Percentiles rank a stretch among this genome's conserved stretches.
Evolutionary conservation across 2,113 vertebrate species (phyloP).

Genomic region (Sceloporus tristichus): DNA sequence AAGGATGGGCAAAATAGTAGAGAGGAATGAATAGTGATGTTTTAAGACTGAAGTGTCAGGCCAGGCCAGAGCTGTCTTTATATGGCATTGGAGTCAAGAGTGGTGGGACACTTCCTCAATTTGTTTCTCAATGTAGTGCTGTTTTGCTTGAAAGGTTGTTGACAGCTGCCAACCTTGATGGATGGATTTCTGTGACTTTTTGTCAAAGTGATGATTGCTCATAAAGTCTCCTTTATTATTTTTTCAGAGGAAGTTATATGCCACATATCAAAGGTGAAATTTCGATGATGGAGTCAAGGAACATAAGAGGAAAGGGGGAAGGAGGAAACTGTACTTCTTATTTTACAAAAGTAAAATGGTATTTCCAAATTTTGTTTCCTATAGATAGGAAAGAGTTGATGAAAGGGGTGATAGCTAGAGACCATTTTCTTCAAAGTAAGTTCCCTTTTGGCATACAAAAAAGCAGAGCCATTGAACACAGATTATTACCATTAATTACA

Average conservation of each 20-base stretch:
- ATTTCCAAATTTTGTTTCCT: conserved; percentile 48
- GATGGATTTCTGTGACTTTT: conserved; percentile 76
- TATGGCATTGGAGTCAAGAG: conserved; percentile 51
- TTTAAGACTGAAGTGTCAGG: not conserved
- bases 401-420: not conserved
- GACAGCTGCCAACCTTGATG: conserved; percentile 72
- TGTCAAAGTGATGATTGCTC: conserved; percentile 77
- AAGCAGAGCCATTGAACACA: no score
- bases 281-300: conserved; percentile 51
- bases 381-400: not conserved
- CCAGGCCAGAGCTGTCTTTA: conserved; percentile 35
- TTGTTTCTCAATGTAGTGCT: conserved; percentile 38
- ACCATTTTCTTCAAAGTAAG: not conserved
- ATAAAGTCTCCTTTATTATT: conserved; percentile 77
- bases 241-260: conserved; percentile 73
- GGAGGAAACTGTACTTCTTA: conserved; percentile 2
- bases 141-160: conserved; percentile 70
- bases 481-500: no score
- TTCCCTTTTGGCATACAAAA: not conserved
- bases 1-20: conserved; percentile 26
- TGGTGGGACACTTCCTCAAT: conserved; percentile 60
- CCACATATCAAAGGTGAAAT: conserved; percentile 65
- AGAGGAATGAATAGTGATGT: conserved; percentile 39
- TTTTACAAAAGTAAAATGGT: not conserved
- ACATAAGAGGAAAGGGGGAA: conserved; percentile 35